phyloP scores from a whole-genome alignment of 2,888 invertebrate species.

The Megastigmus dorsalis region DNA sequence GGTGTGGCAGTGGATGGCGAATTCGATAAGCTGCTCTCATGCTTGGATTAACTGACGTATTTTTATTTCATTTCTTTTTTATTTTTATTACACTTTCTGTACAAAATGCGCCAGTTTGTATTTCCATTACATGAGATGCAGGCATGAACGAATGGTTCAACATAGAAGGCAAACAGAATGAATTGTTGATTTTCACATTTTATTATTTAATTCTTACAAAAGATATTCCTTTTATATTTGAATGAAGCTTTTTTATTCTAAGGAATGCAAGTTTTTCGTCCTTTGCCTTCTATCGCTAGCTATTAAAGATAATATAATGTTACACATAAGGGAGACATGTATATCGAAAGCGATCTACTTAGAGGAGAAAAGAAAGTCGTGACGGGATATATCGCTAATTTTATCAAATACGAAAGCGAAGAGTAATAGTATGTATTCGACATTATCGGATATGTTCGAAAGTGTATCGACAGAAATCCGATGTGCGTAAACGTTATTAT shows the following conservation, averaged over 20 bases:
- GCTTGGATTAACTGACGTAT: background rate
- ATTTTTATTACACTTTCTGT: background rate
- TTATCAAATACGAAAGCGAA: no score
- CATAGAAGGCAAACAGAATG: constrained; percentile 12
- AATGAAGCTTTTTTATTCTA: background rate
- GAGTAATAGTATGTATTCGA: no score
- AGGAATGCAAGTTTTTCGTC: constrained; percentile 1
- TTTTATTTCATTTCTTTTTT: constrained; percentile 6
- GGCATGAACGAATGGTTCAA: background rate
- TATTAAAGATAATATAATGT: constrained; percentile 18
- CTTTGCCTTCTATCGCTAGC: constrained; percentile 15
- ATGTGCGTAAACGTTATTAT: constrained; percentile 60
- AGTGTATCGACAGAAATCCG: constrained; percentile 6
- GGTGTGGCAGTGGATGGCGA: constrained; percentile 61
- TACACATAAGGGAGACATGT: constrained; percentile 4
- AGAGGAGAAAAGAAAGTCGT: background rate
- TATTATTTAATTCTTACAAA: background rate
- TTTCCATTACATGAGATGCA: background rate
- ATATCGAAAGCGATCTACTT: constrained; percentile 34
- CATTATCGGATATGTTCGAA: background rate
- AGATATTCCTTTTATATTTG: background rate
- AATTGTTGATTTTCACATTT: background rate
- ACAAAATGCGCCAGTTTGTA: background rate
- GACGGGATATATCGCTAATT: constrained; percentile 14
- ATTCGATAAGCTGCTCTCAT: constrained; percentile 27